A percentile compares a stretch with the other conserved stretches of the same genome.
Evolutionary conservation across 2,113 vertebrate species (phyloP).

Genomic region (Acanthisitta chloris): DNA sequence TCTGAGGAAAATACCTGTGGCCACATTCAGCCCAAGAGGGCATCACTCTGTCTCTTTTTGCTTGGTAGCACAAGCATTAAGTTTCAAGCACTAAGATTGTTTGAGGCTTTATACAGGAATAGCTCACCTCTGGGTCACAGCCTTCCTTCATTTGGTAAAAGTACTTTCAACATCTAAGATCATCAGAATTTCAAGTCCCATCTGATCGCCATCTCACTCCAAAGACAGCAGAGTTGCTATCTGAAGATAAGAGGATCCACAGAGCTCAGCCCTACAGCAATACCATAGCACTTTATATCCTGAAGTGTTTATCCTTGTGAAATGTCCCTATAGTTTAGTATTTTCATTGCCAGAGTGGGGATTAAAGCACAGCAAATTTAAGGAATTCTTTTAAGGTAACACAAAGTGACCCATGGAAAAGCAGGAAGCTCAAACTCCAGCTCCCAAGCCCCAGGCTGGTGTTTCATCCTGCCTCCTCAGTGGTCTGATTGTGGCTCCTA

Average conservation of each 20-base stretch:
- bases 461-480: background rate
- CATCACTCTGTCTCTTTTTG: background rate
- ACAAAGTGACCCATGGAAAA: background rate
- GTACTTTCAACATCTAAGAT: background rate
- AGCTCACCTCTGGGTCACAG: background rate
- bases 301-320: background rate
- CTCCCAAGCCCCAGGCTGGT: background rate
- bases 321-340: background rate
- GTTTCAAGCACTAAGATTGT: background rate
- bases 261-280: background rate
- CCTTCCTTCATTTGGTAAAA: background rate
- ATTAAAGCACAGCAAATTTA: background rate
- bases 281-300: background rate
- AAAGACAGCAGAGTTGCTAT: background rate
- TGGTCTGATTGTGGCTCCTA: rapidly evolving
- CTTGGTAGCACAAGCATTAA: background rate
- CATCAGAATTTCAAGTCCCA: background rate
- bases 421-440: background rate
- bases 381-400: background rate
- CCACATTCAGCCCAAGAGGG: background rate
- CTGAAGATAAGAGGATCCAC: background rate
- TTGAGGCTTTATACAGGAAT: background rate
- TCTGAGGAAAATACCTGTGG: background rate
- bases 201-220: background rate
- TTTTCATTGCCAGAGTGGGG: background rate